Percentiles rank a stretch among this genome's conserved stretches.
Evolutionary conservation across 1,140 invertebrate genomes (phyloP).

Genomic region (Danaus melanippus): DNA sequence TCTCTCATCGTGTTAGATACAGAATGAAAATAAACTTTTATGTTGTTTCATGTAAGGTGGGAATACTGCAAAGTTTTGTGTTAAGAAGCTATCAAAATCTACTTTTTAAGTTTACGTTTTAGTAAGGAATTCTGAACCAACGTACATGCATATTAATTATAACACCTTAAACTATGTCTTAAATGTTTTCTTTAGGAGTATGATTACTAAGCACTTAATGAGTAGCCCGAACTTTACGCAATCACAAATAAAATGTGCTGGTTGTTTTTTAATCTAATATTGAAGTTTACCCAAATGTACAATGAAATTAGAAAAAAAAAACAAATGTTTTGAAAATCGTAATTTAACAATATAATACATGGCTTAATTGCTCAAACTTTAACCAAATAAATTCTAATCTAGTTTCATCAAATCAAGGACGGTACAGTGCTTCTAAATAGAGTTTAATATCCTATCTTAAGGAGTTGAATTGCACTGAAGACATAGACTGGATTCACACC

Average conservation of each 20-base stretch:
- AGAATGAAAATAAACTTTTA: constrained; percentile 10
- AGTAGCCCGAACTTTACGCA: too few species aligned
- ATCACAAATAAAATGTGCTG: too few species aligned
- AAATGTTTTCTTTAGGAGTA: too few species aligned
- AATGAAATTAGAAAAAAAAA: too few species aligned
- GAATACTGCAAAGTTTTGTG: too few species aligned
- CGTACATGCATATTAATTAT: too few species aligned
- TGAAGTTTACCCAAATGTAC: too few species aligned
- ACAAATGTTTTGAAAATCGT: too few species aligned
- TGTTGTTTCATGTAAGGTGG: constrained; percentile 5
- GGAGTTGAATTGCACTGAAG: neutral
- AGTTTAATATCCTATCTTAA: constrained; percentile 13
- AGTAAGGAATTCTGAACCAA: too few species aligned
- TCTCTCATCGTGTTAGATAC: constrained; percentile 13
- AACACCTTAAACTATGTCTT: too few species aligned
- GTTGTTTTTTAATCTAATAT: too few species aligned
- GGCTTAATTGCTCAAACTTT: constrained; percentile 7
- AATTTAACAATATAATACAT: neutral
- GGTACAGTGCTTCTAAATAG: constrained; percentile 12
- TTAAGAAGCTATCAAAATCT: neutral
- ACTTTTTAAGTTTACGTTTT: neutral
- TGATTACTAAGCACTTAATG: too few species aligned
- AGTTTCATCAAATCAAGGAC: constrained; percentile 14
- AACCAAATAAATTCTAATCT: constrained; percentile 8
- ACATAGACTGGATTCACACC: constrained; percentile 8